Evolutionary conservation across 1,140 invertebrate species (phyloP).

Genomic region (Euura lappo): DNA sequence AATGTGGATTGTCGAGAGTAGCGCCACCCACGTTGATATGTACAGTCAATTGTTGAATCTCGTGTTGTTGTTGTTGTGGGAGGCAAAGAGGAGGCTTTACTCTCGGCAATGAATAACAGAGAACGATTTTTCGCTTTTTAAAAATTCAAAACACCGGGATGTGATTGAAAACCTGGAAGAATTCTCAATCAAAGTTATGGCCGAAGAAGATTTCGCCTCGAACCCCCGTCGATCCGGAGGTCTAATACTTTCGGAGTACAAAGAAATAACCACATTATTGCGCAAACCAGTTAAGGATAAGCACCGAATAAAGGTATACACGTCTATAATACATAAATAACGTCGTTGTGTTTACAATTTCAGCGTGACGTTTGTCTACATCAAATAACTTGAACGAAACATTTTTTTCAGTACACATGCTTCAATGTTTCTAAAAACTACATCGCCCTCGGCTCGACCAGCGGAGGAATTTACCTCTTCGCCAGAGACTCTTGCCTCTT

Average conservation of each 20-base stretch:
- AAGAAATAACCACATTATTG: neutral
- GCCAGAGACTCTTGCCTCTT: conserved; percentile 74
- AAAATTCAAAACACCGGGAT: too few relatives aligned
- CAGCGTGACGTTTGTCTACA: too few relatives aligned
- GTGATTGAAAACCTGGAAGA: neutral
- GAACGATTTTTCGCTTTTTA: too few relatives aligned
- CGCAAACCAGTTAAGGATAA: neutral
- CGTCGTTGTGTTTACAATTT: too few relatives aligned
- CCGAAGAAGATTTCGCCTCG: neutral
- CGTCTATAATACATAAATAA: too few relatives aligned
- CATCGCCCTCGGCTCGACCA: conserved; percentile 77
- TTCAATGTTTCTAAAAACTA: conserved; percentile 75
- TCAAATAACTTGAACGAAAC: too few relatives aligned
- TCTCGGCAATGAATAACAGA: too few relatives aligned
- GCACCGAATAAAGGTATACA: neutral
- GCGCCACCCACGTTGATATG: too few relatives aligned
- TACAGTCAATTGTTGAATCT: too few relatives aligned
- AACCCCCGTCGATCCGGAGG: neutral
- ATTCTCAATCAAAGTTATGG: neutral
- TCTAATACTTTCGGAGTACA: neutral
- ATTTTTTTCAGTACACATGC: conserved; percentile 75
- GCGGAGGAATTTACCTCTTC: conserved; percentile 80
- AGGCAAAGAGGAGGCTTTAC: too few relatives aligned
- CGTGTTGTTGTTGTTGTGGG: too few relatives aligned
- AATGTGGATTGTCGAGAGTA: too few relatives aligned